Conservation (phyloP, 2,888 invertebrate genomes). For the Brenthis hecate region DNA sequence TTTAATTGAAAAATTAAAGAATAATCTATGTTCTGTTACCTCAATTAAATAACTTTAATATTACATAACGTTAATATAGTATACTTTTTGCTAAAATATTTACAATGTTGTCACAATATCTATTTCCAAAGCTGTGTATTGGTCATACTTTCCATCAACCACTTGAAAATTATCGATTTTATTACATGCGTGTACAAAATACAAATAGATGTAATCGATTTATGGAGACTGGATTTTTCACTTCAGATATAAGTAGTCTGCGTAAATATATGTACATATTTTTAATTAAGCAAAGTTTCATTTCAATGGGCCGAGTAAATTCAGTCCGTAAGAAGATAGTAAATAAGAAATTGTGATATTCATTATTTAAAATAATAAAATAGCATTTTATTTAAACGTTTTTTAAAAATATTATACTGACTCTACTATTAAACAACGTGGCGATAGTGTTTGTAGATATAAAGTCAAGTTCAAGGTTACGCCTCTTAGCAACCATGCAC, state of each 20-base stretch:
- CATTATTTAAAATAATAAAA: neutral
- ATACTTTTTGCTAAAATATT: neutral
- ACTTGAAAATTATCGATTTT: conserved; percentile 21
- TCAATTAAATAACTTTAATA: neutral
- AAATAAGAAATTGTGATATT: no score
- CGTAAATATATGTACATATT: no score
- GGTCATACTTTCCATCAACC: conserved; percentile 11
- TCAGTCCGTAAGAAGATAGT: no score
- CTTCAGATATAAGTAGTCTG: no score
- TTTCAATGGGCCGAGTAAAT: no score
- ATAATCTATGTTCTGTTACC: neutral
- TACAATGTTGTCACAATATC: neutral
- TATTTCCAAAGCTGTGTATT: neutral
- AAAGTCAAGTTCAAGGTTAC: conserved; percentile 23
- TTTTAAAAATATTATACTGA: neutral
- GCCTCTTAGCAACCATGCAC: conserved; percentile 16
- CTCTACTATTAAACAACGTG: conserved; percentile 6
- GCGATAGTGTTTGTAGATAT: conserved; percentile 4
- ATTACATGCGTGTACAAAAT: conserved; percentile 1
- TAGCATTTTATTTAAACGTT: neutral
- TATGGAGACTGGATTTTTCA: neutral
- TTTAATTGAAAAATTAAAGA: neutral
- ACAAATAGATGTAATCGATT: conserved; percentile 4
- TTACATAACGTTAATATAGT: neutral
- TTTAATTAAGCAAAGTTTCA: no score